Evolutionary conservation across 2,888 invertebrate genomes (phyloP), one percentile per base, ranked within the genome.

Genomic region (Agrotis exclamationis): DNA sequence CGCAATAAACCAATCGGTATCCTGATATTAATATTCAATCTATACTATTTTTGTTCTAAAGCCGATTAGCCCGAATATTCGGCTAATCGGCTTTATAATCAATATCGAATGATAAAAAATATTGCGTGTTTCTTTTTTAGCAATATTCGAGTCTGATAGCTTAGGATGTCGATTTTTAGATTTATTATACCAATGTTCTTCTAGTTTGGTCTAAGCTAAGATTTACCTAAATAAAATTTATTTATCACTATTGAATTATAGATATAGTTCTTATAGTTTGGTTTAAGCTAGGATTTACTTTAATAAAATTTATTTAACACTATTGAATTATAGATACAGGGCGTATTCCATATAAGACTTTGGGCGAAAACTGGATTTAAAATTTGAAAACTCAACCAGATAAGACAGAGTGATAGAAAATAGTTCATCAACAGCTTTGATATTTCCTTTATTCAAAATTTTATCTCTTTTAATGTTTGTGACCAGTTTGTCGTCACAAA

Each of bases 31-130:
- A 80, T 71, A 83, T 83, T 80, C 77, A 59, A 68, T 83, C 56
- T 54, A 70, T 71, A 74, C 47, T 74, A 60, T 71, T 74, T 72
- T 60, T 60, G 45, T 68, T 80, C 68, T 74, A 69, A 83, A 82
- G 83, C 83, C 74, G 80, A 80, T 79, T 80, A 77, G 54, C 71
- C 71, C 47, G 70, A 72, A 80, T 76, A 80, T 82, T 67, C 63
- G 64, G 60, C 56, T n/a, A n/a, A n/a, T n/a, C n/a, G n/a, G n/a
- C n/a, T n/a, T 24, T 24, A 24, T 24, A 24, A 3, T 24, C 24
- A 53, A 77, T 72, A 79, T 80, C 44, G 56, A 53, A 56, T 51
- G 33, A 63, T 63, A 57, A 62, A n/a, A 74, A 77, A 53, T 70
- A 45, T 78, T 60, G 63, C 59, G 54, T 54, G 63, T 72, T 51